phyloP scores from a whole-genome alignment of 2,888 invertebrate species.

The Cosmopolites sordidus region DNA sequence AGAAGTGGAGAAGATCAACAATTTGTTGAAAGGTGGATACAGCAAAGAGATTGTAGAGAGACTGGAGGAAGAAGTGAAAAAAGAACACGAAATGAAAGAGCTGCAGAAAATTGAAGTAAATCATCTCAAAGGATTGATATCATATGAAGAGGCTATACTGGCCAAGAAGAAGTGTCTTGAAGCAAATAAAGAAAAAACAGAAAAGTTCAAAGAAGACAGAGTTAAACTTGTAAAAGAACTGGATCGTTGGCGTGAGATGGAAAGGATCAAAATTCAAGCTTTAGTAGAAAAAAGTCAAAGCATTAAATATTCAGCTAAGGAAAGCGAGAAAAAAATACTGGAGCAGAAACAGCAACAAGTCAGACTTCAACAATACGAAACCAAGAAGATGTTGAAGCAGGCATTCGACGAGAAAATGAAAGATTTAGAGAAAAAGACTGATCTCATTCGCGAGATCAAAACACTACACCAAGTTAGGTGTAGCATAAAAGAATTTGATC shows the following conservation, averaged over 20 bases:
- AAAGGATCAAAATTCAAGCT: slow-evolving; percentile 52
- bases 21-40: slow-evolving; percentile 50
- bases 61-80: slow-evolving; percentile 49
- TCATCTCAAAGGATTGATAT: slow-evolving; percentile 56
- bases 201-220: slow-evolving; percentile 52
- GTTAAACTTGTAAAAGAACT: slow-evolving; percentile 51
- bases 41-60: slow-evolving; percentile 48
- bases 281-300: slow-evolving; percentile 50
- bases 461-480: slow-evolving; percentile 42
- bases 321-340: slow-evolving; percentile 52
- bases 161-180: slow-evolving; percentile 53
- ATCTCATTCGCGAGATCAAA: slow-evolving; percentile 47
- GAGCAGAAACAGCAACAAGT: slow-evolving; percentile 53
- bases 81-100: slow-evolving; percentile 51
- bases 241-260: slow-evolving; percentile 51
- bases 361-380: slow-evolving; percentile 51
- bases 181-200: slow-evolving; percentile 52
- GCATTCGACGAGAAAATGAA: slow-evolving; percentile 40
- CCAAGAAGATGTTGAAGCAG: slow-evolving; percentile 43
- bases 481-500: slow-evolving; percentile 52
- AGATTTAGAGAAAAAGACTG: slow-evolving; percentile 44
- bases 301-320: slow-evolving; percentile 51
- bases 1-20: slow-evolving; percentile 53
- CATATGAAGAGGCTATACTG: slow-evolving; percentile 57
- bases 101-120: slow-evolving; percentile 56